Evolutionary conservation across 2,888 invertebrate genomes (phyloP).

Genomic region (Agrotis segetum): DNA sequence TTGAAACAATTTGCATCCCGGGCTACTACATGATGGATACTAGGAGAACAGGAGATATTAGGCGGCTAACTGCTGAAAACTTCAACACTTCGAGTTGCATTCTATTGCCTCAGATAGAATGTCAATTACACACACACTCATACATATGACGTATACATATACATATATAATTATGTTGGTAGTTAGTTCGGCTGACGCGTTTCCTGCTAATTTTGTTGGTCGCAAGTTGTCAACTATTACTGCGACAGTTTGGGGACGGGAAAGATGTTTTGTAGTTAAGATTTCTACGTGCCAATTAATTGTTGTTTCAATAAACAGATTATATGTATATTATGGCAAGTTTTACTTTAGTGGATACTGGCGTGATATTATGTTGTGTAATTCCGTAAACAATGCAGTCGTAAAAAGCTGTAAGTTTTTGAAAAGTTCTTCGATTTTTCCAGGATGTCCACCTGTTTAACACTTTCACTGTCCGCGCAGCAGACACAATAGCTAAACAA

Average conservation of each 20-base stretch:
- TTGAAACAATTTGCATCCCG: conserved; percentile 25
- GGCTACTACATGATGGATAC: neutral
- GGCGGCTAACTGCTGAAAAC: conserved; percentile 35
- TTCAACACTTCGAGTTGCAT: conserved; percentile 27
- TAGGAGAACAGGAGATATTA: neutral
- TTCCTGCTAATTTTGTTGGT: conserved; percentile 15
- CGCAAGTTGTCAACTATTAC: conserved; percentile 10
- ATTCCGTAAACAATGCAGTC: too few relatives aligned
- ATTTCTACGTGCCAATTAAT: conserved; percentile 13
- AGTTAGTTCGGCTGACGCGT: conserved; percentile 3
- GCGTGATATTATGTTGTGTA: too few relatives aligned
- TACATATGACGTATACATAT: neutral
- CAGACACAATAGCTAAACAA: too few relatives aligned
- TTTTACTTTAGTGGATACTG: neutral
- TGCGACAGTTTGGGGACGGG: neutral
- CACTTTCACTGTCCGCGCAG: too few relatives aligned
- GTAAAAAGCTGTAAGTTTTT: too few relatives aligned
- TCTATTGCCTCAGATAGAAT: conserved; percentile 9
- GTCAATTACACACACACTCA: conserved; percentile 11
- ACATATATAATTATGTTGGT: neutral
- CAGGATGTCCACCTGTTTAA: too few relatives aligned
- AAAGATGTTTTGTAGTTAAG: conserved; percentile 7
- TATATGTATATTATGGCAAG: neutral
- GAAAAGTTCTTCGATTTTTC: too few relatives aligned
- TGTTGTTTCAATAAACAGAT: conserved; percentile 10